Evolutionary conservation across 2,113 vertebrate genomes (phyloP).

Genomic region (Microtus richardsoni): DNA sequence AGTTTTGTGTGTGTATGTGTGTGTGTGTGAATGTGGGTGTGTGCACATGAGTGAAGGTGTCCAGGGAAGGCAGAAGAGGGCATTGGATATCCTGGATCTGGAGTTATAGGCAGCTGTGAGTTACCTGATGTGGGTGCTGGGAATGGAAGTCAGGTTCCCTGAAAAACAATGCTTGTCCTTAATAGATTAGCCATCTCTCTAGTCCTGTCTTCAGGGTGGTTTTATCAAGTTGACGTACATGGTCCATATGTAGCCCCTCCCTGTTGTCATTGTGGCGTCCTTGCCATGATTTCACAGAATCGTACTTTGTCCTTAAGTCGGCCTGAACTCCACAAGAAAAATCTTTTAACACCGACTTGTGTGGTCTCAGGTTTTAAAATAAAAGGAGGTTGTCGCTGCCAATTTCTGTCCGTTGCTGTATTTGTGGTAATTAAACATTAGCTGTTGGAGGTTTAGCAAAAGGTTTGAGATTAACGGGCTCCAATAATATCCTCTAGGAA

Average conservation of each 20-base stretch:
- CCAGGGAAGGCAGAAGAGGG: neutral
- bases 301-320: conserved; percentile 68
- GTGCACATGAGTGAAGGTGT: neutral
- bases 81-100: neutral
- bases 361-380: conserved; percentile 83
- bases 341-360: conserved; percentile 76
- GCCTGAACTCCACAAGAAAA: conserved; percentile 57
- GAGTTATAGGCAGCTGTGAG: neutral
- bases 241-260: conserved; percentile 19
- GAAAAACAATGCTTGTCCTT: neutral
- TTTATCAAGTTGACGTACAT: conserved; percentile 15
- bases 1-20: neutral
- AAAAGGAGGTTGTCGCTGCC: conserved; percentile 72
- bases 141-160: neutral
- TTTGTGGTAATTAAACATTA: conserved; percentile 72
- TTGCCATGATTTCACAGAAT: conserved; percentile 53
- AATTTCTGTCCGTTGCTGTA: conserved; percentile 43
- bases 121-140: neutral
- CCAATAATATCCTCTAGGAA: conserved; percentile 50
- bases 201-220: neutral
- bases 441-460: conserved; percentile 61
- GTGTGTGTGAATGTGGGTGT: neutral
- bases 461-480: conserved; percentile 62
- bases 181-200: neutral
- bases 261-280: conserved; percentile 13